phyloP scores from a whole-genome alignment of 2,888 invertebrate genomes.

The Epistrophella euchroma region DNA sequence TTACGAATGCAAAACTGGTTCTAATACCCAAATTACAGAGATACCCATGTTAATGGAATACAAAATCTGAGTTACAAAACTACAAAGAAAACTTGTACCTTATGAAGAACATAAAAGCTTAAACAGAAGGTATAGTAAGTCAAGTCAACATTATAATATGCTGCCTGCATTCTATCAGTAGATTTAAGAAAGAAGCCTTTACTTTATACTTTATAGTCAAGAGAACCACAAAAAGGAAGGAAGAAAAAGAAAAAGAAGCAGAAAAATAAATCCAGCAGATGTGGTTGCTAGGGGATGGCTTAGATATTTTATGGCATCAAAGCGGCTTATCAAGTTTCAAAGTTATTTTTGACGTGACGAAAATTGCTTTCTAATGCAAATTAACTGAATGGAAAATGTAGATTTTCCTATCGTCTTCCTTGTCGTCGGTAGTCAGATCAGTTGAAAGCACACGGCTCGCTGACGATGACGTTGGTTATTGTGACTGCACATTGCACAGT shows the following conservation, averaged over 20 bases:
- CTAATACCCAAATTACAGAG: no score
- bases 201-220: not conserved
- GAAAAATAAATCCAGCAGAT: conserved; percentile 29
- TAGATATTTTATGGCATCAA: conserved; percentile 66
- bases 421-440: not conserved
- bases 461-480: conserved; percentile 22
- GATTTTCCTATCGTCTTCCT: conserved; percentile 43
- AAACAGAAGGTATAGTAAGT: not conserved
- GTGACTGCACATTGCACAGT: conserved; percentile 12
- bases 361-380: conserved; percentile 76
- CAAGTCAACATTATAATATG: not conserved
- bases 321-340: conserved; percentile 75
- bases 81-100: conserved; percentile 1
- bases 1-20: no score
- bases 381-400: conserved; percentile 72
- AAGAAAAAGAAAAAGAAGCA: not conserved
- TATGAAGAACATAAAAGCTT: not conserved
- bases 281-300: conserved; percentile 31
- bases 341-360: conserved; percentile 75
- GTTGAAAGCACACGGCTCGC: conserved; percentile 17
- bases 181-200: conserved; percentile 7
- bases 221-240: not conserved
- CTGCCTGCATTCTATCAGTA: not conserved
- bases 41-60: not conserved
- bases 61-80: not conserved